Percentiles rank a stretch among this genome's conserved stretches.
Conservation (phyloP, 2,797 vertebrate genomes). For the Enteromius viviparus region DNA sequence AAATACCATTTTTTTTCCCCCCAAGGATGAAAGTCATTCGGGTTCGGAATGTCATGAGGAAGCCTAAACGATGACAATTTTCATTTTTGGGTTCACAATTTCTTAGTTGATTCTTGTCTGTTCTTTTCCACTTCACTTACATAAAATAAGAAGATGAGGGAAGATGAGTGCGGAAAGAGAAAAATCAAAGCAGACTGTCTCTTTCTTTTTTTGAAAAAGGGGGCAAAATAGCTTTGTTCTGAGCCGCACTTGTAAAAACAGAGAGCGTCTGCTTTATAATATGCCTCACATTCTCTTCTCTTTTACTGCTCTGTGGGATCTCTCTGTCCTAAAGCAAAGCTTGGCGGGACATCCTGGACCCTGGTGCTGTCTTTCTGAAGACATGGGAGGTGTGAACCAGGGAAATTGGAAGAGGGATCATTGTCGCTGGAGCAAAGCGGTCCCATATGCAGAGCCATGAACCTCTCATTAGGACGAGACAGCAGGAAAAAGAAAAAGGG, state of each 20-base stretch:
- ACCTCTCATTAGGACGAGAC: constrained; percentile 36
- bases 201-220: background rate
- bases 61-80: background rate
- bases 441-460: constrained; percentile 48
- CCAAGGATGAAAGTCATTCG: background rate
- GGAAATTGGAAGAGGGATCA: constrained; percentile 38
- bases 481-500: constrained; percentile 32
- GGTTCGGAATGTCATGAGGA: background rate
- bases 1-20: background rate
- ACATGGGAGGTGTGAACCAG: constrained; percentile 20
- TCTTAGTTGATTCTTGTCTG: constrained; percentile 29
- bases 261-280: constrained; percentile 33
- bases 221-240: constrained; percentile 35
- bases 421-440: constrained; percentile 30
- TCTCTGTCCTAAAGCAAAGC: constrained; percentile 24
- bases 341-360: constrained; percentile 10
- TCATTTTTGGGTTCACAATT: background rate
- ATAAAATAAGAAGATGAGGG: constrained; percentile 28
- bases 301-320: constrained; percentile 33
- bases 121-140: constrained; percentile 27
- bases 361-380: constrained; percentile 18
- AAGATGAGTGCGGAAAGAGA: constrained; percentile 29
- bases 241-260: constrained; percentile 38
- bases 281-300: constrained; percentile 42
- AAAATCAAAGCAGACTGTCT: constrained; percentile 30